phyloP scores from a whole-genome alignment of 2,797 vertebrate genomes.

The Siniperca obscura region DNA sequence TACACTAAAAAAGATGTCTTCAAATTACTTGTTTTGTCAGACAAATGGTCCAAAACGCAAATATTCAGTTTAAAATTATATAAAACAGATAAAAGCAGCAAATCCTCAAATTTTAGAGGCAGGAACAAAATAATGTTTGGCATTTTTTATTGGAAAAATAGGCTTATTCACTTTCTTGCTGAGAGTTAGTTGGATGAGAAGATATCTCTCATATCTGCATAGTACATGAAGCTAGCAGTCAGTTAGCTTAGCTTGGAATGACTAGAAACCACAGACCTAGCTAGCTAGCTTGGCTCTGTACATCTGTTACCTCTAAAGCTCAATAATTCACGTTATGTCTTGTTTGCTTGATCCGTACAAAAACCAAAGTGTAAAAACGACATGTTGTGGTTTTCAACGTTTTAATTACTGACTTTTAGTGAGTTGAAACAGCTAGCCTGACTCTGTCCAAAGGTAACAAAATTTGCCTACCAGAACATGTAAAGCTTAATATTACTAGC shows the following conservation, averaged over 20 bases:
- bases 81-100: background rate
- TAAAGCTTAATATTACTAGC: background rate
- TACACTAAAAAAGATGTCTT: background rate
- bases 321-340: background rate
- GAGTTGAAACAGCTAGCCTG: background rate
- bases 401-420: background rate
- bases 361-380: background rate
- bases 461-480: background rate
- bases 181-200: background rate
- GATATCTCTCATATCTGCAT: background rate
- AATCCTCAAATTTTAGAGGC: background rate
- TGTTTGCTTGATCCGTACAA: background rate
- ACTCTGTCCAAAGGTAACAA: background rate
- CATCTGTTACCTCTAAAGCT: background rate
- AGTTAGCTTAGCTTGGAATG: background rate
- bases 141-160: background rate
- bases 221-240: background rate
- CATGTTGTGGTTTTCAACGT: background rate
- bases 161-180: background rate
- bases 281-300: background rate
- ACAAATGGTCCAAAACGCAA: background rate
- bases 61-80: background rate
- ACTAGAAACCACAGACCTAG: background rate
- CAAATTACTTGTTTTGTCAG: background rate
- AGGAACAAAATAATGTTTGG: background rate